Base-by-base conservation (phyloP, 2,888 invertebrate species). In the Epinotia brunnichana region DNA sequence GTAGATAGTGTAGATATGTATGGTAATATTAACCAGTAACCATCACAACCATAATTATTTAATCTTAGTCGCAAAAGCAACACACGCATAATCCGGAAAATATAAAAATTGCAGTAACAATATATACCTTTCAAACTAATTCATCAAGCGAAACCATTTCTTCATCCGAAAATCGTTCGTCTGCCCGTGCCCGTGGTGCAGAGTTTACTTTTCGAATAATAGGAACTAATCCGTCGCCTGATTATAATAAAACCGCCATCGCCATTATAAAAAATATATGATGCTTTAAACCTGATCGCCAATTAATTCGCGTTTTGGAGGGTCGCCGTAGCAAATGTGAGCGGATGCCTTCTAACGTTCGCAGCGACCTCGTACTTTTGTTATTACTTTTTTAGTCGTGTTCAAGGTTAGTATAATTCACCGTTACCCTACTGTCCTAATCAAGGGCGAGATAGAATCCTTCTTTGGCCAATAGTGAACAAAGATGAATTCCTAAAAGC, bases 281-380 rank as follows among this genome's bases (percentile, higher is more conserved):
- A 74, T 59, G 76, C 75, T 67, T 74, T 72, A 82, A 85, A 85
- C 85, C 82, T 80, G 85, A 85, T 83, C 76, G 79, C 76, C 79
- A 80, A 83, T 81, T 83, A 84, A 83, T 84, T 83, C 81, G 79
- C 77, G 75, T 78, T 79, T 79, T 74, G 74, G 76, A 82, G 79
- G 85, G 83, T 81, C 77, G 77, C 69, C 75, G 72, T 76, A 76
- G 41, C 67, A 54, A 67, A 71, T 60, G 78, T 73, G 74, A 80
- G 75, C 82, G 82, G 78, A 80, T 81, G 78, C 77, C 77, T 79
- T 82, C 83, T 84, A 85, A 84, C 79, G 82, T 80, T 81, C 76
- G 76, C 77, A 77, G 76, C 77, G 77, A 77, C 74, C 74, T 73
- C 75, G 76, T 67, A 69, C 68, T 75, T 76, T 76, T 69, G 69